These are phyloP conservation scores for Seira sanloemensis DNA, from an alignment of 2,888 invertebrate species.

Conservation along the genomic window DNA sequence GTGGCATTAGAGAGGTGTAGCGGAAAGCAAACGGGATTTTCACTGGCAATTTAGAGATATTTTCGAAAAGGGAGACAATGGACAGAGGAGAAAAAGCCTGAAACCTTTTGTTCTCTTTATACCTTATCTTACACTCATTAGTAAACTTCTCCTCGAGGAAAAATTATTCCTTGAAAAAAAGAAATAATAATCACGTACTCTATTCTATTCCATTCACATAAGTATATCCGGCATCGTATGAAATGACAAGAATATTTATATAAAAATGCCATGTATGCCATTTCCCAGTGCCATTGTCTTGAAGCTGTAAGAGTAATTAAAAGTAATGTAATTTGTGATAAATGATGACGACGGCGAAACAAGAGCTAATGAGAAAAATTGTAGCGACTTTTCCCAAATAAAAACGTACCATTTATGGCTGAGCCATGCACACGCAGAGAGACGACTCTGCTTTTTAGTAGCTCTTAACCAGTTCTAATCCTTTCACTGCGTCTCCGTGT, in stretches of 20 bases:
- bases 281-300: background rate
- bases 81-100: background rate
- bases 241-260: no score
- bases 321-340: background rate
- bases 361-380: background rate
- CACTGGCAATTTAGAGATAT: background rate
- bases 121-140: background rate
- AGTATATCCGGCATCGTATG: background rate
- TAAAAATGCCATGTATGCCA: no score
- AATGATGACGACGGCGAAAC: background rate
- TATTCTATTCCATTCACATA: background rate
- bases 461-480: no score
- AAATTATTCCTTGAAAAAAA: background rate
- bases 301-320: background rate
- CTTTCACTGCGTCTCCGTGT: conserved; percentile 31
- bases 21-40: background rate
- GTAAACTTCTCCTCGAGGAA: background rate
- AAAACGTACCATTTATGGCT: no score
- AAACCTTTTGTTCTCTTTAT: background rate
- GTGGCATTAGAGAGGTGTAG: background rate
- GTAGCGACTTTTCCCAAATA: no score
- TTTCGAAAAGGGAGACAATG: background rate
- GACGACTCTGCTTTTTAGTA: no score
- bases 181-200: background rate
- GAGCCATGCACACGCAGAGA: no score